These are phyloP conservation scores for Parazoanthus swiftii DNA, from an alignment of 92 coral and sea anemone genomes.

Conservation along the genomic window DNA sequence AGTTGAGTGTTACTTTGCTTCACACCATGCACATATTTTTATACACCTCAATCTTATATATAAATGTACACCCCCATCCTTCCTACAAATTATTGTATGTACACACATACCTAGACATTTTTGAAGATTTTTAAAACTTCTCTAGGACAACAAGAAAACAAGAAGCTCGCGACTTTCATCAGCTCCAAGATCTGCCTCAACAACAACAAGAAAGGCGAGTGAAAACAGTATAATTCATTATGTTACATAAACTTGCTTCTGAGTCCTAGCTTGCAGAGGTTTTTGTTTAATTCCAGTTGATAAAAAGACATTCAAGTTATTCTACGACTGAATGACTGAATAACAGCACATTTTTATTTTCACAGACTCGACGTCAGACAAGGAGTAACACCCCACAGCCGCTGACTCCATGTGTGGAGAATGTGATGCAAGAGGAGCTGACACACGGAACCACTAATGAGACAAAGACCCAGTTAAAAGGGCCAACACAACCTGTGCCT, in stretches of 20 bases:
- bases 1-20: no score
- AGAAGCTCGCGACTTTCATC: constrained; percentile 51
- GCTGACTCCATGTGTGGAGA: constrained; percentile 83
- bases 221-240: neutral
- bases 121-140: neutral
- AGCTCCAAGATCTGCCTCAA: constrained; percentile 41
- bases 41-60: no score
- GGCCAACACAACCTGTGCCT: constrained; percentile 51
- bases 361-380: constrained; percentile 87
- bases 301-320: neutral
- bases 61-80: no score
- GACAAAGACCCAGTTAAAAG: constrained; percentile 58
- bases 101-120: neutral
- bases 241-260: neutral
- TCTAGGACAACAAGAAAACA: constrained; percentile 61
- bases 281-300: neutral
- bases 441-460: constrained; percentile 47
- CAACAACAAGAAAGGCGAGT: constrained; percentile 36
- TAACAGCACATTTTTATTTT: neutral
- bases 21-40: no score
- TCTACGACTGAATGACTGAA: neutral
- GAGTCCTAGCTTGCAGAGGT: neutral
- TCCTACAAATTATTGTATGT: neutral
- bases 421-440: constrained; percentile 79
- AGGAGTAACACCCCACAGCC: constrained; percentile 85